Base-by-base conservation (phyloP, 2,797 vertebrate genomes). In the Florisuga fusca region DNA sequence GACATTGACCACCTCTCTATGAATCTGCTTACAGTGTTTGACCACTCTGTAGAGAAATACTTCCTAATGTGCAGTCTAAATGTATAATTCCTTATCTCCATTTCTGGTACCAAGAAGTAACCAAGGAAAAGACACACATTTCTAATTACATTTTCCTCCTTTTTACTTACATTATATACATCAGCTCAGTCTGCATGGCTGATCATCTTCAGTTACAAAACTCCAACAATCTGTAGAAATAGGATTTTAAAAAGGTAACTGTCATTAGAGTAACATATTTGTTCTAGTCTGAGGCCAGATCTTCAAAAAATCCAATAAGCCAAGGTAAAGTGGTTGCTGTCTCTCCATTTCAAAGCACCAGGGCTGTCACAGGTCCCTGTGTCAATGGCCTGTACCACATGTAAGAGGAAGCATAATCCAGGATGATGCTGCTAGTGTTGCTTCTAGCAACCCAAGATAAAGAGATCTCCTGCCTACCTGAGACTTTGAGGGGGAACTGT, bases 1-100 rank as follows among this genome's bases (percentile, higher is more conserved):
- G 31, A 31, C n/a, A 67, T 29, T 0, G 0, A 29, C 12, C 13
- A 53, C 4, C 12, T 38, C 25, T 36, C 45, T 27, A 18, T 26
- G 23, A 73, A 72, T 1, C 1, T 19, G 34, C 5, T 59, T 38
- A 15, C 33, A 34, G 13, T 18, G 14, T 17, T 84, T 46, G 19
- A 25, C 19, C 45, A 41, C 26, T 2, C 5, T 51, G 14, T n/a
- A 54, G 64, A 50, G 19, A 80, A 87, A 68, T 64, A 4, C 2
- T 38, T 66, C 27, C 51, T 57, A 18, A 63, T 7, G 7, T 27
- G 16, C 18, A 27, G 23, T 20, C 27, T 58, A 67, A 87, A 67
- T 11, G 7, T 58, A 31, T 23, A 57, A 23, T 43, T 73, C 25
- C 36, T 45, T 38, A 61, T 22, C 11, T 15, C 5, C 12, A 36